Conservation (phyloP, 2,888 invertebrate species). For the Lingula anatina region DNA sequence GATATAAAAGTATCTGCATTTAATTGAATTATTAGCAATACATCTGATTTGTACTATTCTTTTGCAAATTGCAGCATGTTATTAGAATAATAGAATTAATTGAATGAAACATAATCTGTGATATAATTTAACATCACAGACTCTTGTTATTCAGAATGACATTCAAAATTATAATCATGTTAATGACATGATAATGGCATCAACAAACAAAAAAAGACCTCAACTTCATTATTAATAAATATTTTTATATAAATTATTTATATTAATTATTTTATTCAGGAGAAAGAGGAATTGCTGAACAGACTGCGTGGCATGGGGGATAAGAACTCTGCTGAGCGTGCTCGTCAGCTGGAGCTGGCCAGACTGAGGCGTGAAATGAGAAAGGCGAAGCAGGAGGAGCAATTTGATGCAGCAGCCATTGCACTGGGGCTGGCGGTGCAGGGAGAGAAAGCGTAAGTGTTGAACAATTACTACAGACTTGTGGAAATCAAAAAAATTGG, state of each 20-base stretch:
- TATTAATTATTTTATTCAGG: constrained; percentile 24
- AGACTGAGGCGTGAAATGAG: constrained; percentile 29
- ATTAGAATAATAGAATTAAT: too few relatives aligned
- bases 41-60: neutral
- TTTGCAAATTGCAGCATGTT: too few relatives aligned
- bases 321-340: constrained; percentile 17
- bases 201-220: too few relatives aligned
- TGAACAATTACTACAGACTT: neutral
- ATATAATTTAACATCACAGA: too few relatives aligned
- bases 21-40: neutral
- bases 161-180: too few relatives aligned
- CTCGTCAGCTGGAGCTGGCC: constrained; percentile 25
- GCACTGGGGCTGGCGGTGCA: constrained; percentile 27
- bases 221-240: too few relatives aligned
- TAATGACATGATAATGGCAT: too few relatives aligned
- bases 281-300: constrained; percentile 28
- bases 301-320: constrained; percentile 21
- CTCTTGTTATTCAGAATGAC: too few relatives aligned
- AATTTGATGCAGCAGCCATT: constrained; percentile 33
- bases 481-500: too few relatives aligned
- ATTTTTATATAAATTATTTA: too few relatives aligned
- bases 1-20: neutral
- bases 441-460: constrained; percentile 15
- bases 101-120: too few relatives aligned
- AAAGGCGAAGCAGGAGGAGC: constrained; percentile 26